Evolutionary conservation across 2,113 vertebrate species (phyloP).

Genomic region (Clupea harengus): DNA sequence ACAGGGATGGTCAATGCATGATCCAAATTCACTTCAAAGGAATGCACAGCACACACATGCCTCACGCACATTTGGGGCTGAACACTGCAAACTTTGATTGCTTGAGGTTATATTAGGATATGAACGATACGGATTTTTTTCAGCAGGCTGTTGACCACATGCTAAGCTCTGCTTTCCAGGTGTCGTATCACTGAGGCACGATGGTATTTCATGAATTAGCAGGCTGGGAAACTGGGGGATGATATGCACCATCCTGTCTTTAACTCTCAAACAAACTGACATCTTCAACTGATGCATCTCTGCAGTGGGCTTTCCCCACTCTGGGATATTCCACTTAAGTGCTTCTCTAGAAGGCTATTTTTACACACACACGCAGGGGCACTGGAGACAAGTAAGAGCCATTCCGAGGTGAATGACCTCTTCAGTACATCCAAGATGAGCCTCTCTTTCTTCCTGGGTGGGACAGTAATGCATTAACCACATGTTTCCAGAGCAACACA

Average conservation of each 20-base stretch:
- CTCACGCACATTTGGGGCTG: neutral
- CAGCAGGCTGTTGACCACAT: neutral
- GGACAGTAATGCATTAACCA: conserved; percentile 34
- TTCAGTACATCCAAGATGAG: conserved; percentile 31
- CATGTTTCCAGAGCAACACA: conserved; percentile 32
- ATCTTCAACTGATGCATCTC: neutral
- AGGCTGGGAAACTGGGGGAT: neutral
- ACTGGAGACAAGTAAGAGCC: neutral
- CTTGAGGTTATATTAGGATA: neutral
- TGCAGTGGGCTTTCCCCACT: no score
- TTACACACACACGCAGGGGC: neutral
- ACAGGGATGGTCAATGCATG: neutral
- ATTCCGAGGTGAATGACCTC: conserved; percentile 24
- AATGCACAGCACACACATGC: neutral
- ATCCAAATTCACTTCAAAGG: neutral
- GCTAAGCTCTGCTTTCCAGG: neutral
- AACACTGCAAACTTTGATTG: neutral
- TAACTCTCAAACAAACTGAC: neutral
- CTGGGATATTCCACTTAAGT: neutral
- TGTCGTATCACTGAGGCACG: neutral
- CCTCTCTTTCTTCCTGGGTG: conserved; percentile 27
- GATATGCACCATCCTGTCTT: neutral
- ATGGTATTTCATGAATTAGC: neutral
- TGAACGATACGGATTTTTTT: neutral
- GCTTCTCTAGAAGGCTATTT: neutral